Evolutionary conservation across 2,888 invertebrate species (phyloP), one percentile per base, ranked within the genome.

Genomic region (Germaria angustata): DNA sequence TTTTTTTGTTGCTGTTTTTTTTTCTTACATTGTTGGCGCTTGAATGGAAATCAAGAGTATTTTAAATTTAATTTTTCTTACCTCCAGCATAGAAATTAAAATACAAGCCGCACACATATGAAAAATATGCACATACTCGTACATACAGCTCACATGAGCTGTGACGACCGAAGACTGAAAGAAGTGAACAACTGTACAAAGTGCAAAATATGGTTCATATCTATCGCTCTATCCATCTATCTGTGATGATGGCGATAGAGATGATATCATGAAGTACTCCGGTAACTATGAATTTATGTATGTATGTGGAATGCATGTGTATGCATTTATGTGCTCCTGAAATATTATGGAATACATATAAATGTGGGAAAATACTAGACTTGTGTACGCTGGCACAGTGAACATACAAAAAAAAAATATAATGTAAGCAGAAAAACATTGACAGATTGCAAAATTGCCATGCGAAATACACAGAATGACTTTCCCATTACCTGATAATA

Each of bases 401-500:
- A 65, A 80, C 41, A 32, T 34, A 55, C 11, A 32, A 65, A 13
- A 34, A 53, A n/a, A 51, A 39, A 51, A 55, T 61, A 55, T 28
- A 22, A 39, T 22, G 72, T 53, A 32, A 39, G 36, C 69, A 69
- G 24, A 39, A 71, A 82, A 66, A 76, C 69, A 39, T 66, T 79
- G 82, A 82, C 82, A 79, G 75, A 82, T 82, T 82, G 71, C 79
- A 71, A 75, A 79, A 82, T 76, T 79, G 82, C 61, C 75, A 82
- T 76, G 79, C 79, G 79, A 82, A 79, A 79, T 71, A 61, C 55
- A 66, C 39, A 66, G 59, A 79, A 79, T 66, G 66, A 66, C 51
- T 75, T 79, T 82, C 78, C 78, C 81, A 79, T 75, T 82, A 75
- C 81, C 71, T 76, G 69, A 65, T 71, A 72, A 55, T 11, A 7